Evolutionary conservation across 2,113 vertebrate genomes (phyloP), one percentile per base, ranked within the genome.

Genomic region (Epinephelus cyanopodus): DNA sequence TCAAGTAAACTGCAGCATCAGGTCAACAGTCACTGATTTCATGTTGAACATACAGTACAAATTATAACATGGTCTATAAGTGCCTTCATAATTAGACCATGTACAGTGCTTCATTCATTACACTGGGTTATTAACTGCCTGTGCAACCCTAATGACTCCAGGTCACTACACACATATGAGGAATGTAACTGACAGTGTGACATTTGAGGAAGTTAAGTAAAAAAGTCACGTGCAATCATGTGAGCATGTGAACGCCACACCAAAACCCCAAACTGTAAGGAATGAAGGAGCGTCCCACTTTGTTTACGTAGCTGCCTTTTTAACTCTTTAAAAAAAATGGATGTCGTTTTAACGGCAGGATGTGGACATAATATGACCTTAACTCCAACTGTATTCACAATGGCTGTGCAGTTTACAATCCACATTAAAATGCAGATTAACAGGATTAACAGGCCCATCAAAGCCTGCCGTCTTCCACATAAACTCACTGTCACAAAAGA

Each of bases 201-300:
- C 77, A 67, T 66, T 77, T 80, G 45, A 84, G 82, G 84, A 87
- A 92, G 60, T 87, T 29, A 62, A 81, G 54, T 60, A 39, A 65
- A 71, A 88, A 68, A 81, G 62, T 48, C 72, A 69, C 18, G 48
- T 74, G 83, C 21, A 61, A 62, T 85, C 77, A 87, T 75, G 71
- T 85, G 73, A 87, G 75, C 57, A 68, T 53, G 50, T 56, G 23
- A 79, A 78, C 18, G 25, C 56, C 61, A 79, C 64, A 65, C 7
- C 3, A 33, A 25, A 37, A 42, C 10, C 45, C 29, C 29, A 58
- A 78, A 50, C 65, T 48, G 56, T 18, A 52, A 60, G 57, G 14
- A 65, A 74, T 54, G 45, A 57, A 18, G 10, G 52, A 70, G 73
- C 25, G 33, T 47, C 62, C 9, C n/a, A 33, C 25, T 66, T 78